Conservation (phyloP, 2,797 vertebrate genomes). For the Pangasius krempfi region DNA sequence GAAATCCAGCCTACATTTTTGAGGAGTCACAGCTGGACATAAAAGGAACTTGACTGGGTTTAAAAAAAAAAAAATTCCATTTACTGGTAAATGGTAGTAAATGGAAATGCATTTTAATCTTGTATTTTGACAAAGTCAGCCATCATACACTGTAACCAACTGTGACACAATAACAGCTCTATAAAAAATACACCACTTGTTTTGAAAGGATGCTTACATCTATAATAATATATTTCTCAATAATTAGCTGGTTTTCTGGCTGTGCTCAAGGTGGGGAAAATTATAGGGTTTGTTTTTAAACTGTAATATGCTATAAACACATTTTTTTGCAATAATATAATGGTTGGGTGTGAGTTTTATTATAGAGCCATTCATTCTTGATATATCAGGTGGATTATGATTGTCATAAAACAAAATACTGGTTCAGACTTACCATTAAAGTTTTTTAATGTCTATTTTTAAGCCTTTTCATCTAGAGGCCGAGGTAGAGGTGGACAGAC, state of each 20-base stretch:
- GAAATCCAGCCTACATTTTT: background rate
- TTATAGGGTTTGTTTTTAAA: background rate
- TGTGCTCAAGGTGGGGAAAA: background rate
- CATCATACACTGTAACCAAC: background rate
- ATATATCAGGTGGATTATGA: background rate
- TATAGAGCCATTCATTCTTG: background rate
- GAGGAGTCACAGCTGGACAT: background rate
- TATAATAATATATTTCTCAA: background rate
- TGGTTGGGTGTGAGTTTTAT: background rate
- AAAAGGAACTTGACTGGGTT: background rate
- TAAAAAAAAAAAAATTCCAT: background rate
- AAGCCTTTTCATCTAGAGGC: conserved; percentile 59
- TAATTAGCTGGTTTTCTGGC: background rate
- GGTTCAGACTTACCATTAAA: background rate
- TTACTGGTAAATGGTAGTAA: background rate
- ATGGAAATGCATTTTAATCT: background rate
- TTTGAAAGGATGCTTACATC: background rate
- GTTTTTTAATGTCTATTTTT: background rate
- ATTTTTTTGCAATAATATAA: background rate
- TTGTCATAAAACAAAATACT: background rate
- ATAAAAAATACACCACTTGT: background rate
- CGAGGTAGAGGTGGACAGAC: conserved; percentile 77
- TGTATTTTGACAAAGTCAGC: background rate
- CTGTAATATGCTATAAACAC: background rate
- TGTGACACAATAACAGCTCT: background rate